Conservation (phyloP, 1,140 invertebrate genomes). For the Bombus difficillimus region DNA sequence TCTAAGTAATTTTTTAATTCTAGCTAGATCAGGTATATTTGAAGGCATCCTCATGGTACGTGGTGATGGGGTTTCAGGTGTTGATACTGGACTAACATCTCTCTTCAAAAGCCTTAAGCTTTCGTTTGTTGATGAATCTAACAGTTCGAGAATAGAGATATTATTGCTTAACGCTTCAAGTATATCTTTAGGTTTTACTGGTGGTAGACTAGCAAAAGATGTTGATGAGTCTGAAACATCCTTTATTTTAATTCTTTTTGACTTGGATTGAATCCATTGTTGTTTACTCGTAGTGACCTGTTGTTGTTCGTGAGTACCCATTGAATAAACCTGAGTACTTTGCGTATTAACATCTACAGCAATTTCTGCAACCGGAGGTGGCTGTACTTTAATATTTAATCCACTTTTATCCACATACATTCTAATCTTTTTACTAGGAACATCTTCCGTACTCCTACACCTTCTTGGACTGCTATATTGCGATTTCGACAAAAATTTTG, state of each 20-base stretch:
- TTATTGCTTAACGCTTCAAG: conserved; percentile 52
- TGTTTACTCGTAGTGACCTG: conserved; percentile 34
- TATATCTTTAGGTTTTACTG: conserved; percentile 50
- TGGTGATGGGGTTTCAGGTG: conserved; percentile 79
- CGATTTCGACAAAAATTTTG: conserved; percentile 56
- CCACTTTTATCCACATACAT: conserved; percentile 44
- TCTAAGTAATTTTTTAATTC: conserved; percentile 62
- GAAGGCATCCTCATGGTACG: conserved; percentile 76
- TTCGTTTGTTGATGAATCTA: conserved; percentile 71
- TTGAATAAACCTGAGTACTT: conserved; percentile 60
- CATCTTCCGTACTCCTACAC: neutral
- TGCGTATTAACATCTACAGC: conserved; percentile 72
- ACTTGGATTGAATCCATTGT: conserved; percentile 53
- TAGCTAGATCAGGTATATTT: conserved; percentile 69
- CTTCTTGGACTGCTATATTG: conserved; percentile 59
- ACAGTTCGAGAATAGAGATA: conserved; percentile 75
- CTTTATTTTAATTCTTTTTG: conserved; percentile 60
- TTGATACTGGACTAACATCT: conserved; percentile 77
- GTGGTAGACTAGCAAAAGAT: conserved; percentile 77
- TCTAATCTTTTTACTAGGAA: conserved; percentile 42
- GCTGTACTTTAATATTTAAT: conserved; percentile 51
- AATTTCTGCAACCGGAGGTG: conserved; percentile 40
- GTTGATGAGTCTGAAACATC: conserved; percentile 78
- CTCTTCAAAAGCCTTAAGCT: conserved; percentile 36
- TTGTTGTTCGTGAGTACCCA: neutral